Evolutionary conservation across 2,888 invertebrate species (phyloP), one percentile per base, ranked within the genome.

Genomic region (Drosophila glabriapex): DNA sequence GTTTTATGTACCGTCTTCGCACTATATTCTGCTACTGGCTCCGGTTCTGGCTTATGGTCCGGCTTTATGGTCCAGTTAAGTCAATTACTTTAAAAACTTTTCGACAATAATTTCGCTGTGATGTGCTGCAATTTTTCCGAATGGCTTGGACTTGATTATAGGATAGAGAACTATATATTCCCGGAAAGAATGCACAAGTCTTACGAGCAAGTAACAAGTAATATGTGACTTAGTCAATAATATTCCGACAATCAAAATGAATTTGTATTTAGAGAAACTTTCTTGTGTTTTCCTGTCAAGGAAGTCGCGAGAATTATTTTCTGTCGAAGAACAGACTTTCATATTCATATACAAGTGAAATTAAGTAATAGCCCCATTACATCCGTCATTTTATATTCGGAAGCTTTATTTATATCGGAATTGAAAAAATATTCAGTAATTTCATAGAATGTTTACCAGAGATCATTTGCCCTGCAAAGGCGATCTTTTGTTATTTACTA

Each of bases 1-100:
- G 58, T 79, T 88, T 89, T 76, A 87, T 87, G 68, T 39, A 59
- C 59, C 52, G 62, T 64, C 72, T 35, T 58, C 56, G 33, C 28
- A 33, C 41, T 35, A 39, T 50, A 59, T 58, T 65, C 41, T 49
- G 25, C 19, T 62, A 28, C 25, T 33, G 50, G 53, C 52, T 56
- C 50, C 39, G 43, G 54, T 37, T 59, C 55, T 64, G 60, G 73
- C 54, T 61, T 29, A 79, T 55, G 54, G 65, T 49, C 43, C 29
- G 68, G 54, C 54, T 73, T 78, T 74, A 80, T 76, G 73, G 65
- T 54, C 64, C 61, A 63, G 74, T 67, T 68, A 71, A 72, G 69
- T 58, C 68, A 73, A 49, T 83, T 73, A 64, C 66, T 71, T 39
- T 59, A 31, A 28, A 74, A 83, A 78, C 33, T 81, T 83, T 65